phyloP scores from a whole-genome alignment of 2,888 invertebrate genomes.

The Agonopterix subpropinquella region DNA sequence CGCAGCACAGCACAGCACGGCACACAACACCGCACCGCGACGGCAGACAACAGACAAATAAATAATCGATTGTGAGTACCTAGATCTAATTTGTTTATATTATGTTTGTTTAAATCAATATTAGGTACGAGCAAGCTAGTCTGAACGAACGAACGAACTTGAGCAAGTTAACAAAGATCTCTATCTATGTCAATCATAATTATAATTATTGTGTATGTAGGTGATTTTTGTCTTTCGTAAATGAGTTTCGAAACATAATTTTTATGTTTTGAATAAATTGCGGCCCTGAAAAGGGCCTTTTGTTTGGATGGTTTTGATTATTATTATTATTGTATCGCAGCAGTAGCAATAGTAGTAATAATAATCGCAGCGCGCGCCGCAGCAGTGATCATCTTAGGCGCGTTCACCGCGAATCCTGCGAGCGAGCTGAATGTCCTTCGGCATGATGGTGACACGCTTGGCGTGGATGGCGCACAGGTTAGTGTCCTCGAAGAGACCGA shows the following conservation, averaged over 20 bases:
- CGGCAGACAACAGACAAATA: no score
- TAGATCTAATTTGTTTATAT: no score
- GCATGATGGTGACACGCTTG: constrained; percentile 98
- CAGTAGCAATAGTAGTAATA: background rate
- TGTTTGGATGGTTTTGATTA: background rate
- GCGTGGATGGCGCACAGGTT: constrained; percentile 98
- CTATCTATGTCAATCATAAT: no score
- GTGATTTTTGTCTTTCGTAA: background rate
- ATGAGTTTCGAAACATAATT: background rate
- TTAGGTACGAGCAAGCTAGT: no score
- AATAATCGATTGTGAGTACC: no score
- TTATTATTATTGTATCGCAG: background rate
- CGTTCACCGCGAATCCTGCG: constrained; percentile 97
- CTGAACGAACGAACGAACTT: no score
- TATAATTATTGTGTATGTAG: no score
- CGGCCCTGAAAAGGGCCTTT: background rate
- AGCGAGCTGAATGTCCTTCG: constrained; percentile 97
- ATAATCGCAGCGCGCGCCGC: constrained; percentile 1
- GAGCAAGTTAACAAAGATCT: no score
- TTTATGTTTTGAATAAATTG: background rate
- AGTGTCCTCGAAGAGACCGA: constrained; percentile 97
- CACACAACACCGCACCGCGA: no score
- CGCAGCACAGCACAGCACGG: no score
- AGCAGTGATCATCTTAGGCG: constrained; percentile 78
- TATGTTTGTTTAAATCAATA: no score